Base-by-base conservation (phyloP, 2,113 vertebrate genomes). In the Eubucco bourcierii region DNA sequence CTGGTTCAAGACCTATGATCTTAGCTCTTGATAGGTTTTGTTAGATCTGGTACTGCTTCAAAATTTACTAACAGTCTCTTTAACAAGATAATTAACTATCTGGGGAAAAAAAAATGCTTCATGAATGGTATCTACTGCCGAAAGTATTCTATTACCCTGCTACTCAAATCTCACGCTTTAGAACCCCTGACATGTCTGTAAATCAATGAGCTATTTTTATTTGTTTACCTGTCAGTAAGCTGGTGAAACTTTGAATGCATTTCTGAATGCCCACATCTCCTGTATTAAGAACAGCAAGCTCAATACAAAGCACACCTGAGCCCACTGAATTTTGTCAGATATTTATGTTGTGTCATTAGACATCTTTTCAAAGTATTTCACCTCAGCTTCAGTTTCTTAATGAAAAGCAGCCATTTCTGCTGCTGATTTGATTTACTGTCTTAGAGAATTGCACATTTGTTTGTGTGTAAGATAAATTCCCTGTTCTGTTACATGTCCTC, bases 131-230 rank as follows among this genome's bases (percentile, higher is more conserved):
- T 68, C 59, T 75, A 12, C 12, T 5, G 18, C 34, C 75, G 65
- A 55, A 52, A 55, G 53, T 46, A 18, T 67, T 31, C 59, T 60
- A 61, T 73, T 59, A 61, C 19, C 60, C 65, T 24, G 10, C 81
- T 79, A 27, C 56, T 86, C 55, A 80, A 14, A 68, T 87, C 92
- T 80, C 65, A 56, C 61, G 15, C 89, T 84, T 87, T 53, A 77
- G 74, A 90, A 91, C 27, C 46, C 20, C 19, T 90, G 90, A 90
- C 2, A 0, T 47, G 16, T 65, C 82, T 67, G 75, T 95, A 89
- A 90, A 92, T 94, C 82, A 87, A 41, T 84, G 71, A 86, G 82
- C 87, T 97, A 92, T 90, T 97, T 96, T 95, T 93, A 85, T 95
- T 91, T 94, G 77, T 88, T 92, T 95, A 70, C 31, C 31, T 83